Conservation (phyloP, 1,140 invertebrate genomes). For the Heterodera carotae region DNA sequence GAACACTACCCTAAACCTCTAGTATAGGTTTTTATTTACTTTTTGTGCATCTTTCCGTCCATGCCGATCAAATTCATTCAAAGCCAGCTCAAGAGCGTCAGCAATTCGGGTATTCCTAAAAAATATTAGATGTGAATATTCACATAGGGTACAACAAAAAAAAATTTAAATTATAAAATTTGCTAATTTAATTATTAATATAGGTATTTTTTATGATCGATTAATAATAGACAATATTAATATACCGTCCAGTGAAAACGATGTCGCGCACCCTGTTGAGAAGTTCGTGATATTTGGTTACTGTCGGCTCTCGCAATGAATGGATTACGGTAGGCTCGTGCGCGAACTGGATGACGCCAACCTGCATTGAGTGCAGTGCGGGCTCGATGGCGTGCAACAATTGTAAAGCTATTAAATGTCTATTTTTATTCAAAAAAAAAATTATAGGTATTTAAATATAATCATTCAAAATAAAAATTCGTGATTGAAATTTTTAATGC, state of each 20-base stretch:
- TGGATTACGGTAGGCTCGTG: conserved; percentile 30
- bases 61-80: conserved; percentile 40
- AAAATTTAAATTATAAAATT: background rate
- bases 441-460: too few relatives aligned
- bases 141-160: background rate
- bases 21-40: conserved; percentile 4
- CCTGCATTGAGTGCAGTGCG: conserved; percentile 17
- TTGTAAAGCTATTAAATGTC: conserved; percentile 34
- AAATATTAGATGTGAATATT: background rate
- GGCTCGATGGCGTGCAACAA: conserved; percentile 39
- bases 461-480: too few relatives aligned
- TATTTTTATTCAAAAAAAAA: too few relatives aligned
- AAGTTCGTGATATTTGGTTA: conserved; percentile 22
- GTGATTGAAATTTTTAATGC: too few relatives aligned
- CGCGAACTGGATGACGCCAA: conserved; percentile 34
- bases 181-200: background rate
- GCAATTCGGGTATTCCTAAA: conserved; percentile 50
- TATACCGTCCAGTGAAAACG: conserved; percentile 47
- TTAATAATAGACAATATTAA: background rate
- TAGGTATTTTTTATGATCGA: background rate
- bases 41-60: conserved; percentile 43
- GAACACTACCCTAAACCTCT: too few relatives aligned
- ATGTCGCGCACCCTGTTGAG: conserved; percentile 32
- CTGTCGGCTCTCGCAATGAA: conserved; percentile 12
- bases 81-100: conserved; percentile 51